Base-by-base conservation (phyloP, 2,797 vertebrate species). In the Micromesistius poutassou region DNA sequence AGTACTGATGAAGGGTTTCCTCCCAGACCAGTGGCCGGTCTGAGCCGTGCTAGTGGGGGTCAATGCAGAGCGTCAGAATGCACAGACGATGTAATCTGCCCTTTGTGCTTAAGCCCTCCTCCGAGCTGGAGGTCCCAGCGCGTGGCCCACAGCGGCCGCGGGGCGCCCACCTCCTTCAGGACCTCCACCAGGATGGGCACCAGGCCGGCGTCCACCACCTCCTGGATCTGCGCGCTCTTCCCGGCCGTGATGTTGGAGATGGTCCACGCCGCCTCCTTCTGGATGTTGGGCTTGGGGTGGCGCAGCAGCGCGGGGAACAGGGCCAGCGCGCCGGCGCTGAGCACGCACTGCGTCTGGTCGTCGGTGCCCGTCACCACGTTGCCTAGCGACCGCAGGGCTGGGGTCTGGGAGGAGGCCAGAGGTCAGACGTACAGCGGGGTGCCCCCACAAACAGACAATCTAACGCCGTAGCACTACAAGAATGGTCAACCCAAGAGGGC, bases 231-330 rank as follows among this genome's bases (percentile, higher is more conserved):
- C 71, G 91, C 93, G 82, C 95, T 94, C 19, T 94, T 96, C 55
- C 97, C 97, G 36, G 97, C 97, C 1, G 97, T 98, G 85, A 99
- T 96, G 86, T 98, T 99, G 81, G 98, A 99, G 92, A 98, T 85
- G 0, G 96, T 95, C 98, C 98, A 99, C 0, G 96, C 96, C 1
- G 97, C 96, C 90, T 97, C 96, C 85, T 97, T 98, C 89, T 98
- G 96, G 88, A 99, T 96, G 82, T 96, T 96, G 83, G 88, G 91
- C 86, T 96, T 97, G 35, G 91, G 90, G 83, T 98, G 96, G 33
- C 89, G 85, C 74, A 99, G 93, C 38, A 99, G 94, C 76, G 80
- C 88, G 2, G 94, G 92, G 83, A 98, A 96, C 79, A 95, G 84
- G 0, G 90, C 78, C 73, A 99, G 91, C 0, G 95, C 95, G 68